Evolutionary conservation across 2,113 vertebrate species (phyloP).

Genomic region (Taxidea taxus): DNA sequence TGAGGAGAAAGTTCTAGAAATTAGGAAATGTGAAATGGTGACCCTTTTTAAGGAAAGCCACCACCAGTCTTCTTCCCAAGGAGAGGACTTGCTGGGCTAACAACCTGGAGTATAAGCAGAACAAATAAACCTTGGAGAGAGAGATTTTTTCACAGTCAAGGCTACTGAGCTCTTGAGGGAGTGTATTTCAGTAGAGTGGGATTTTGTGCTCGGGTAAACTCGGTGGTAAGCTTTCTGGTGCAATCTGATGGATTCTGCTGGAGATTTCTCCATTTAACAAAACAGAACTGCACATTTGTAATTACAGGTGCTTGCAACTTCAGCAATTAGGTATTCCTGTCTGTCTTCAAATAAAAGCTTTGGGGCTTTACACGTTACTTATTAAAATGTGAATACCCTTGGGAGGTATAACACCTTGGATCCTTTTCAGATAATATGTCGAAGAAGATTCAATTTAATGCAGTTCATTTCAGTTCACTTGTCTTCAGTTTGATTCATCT

Average conservation of each 20-base stretch:
- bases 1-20: constrained; percentile 7
- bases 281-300: background rate
- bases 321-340: constrained; percentile 54
- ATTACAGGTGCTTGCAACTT: constrained; percentile 49
- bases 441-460: constrained; percentile 18
- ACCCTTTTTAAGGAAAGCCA: background rate
- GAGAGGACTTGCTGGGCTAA: background rate
- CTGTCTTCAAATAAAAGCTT: constrained; percentile 57
- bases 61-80: background rate
- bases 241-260: background rate
- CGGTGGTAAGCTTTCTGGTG: background rate
- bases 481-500: background rate
- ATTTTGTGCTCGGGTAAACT: background rate
- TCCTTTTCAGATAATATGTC: constrained; percentile 35
- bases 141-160: background rate
- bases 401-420: constrained; percentile 22
- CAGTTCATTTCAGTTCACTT: background rate
- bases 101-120: background rate
- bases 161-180: background rate
- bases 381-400: constrained; percentile 61
- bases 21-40: background rate
- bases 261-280: constrained; percentile 21
- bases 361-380: constrained; percentile 53
- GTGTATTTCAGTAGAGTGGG: background rate
- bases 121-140: background rate